These are phyloP conservation scores for Lithodes maja DNA, from an alignment of 2,888 invertebrate species.

Conservation along the genomic window DNA sequence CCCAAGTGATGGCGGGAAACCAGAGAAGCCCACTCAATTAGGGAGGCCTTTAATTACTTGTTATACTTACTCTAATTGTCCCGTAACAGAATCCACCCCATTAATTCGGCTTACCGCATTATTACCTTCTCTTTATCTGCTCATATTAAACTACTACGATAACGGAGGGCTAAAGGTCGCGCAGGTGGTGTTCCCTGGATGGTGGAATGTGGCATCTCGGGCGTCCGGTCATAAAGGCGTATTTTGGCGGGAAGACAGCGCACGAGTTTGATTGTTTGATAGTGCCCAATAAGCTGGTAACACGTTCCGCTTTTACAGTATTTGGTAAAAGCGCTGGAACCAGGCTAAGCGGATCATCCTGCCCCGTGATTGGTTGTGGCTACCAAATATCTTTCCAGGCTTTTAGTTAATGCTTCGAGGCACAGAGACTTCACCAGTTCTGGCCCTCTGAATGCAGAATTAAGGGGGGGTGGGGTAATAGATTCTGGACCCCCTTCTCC, in stretches of 20 bases:
- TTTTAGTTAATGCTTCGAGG: too few species aligned
- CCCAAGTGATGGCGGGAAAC: too few species aligned
- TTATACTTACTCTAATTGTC: slow-evolving; percentile 62
- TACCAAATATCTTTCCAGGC: too few species aligned
- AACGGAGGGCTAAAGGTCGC: not conserved
- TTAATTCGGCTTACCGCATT: slow-evolving; percentile 55
- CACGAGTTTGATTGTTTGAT: slow-evolving; percentile 25
- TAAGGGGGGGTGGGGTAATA: too few species aligned
- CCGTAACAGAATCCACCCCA: slow-evolving; percentile 57
- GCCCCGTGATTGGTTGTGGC: slow-evolving; percentile 42
- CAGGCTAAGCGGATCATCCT: slow-evolving; percentile 57
- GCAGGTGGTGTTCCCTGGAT: not conserved
- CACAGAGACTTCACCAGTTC: too few species aligned
- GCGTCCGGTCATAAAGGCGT: not conserved
- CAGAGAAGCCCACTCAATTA: slow-evolving; percentile 29
- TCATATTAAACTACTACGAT: slow-evolving; percentile 51
- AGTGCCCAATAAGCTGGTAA: slow-evolving; percentile 29
- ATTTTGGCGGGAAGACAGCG: not conserved
- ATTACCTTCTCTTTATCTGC: slow-evolving; percentile 49
- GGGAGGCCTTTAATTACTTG: slow-evolving; percentile 56
- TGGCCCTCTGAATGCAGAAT: too few species aligned
- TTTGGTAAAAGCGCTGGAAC: slow-evolving; percentile 61
- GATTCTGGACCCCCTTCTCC: too few species aligned
- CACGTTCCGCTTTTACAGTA: slow-evolving; percentile 51
- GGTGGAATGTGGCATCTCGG: not conserved